Evolutionary conservation across 2,888 invertebrate genomes (phyloP).

Genomic region (Eumerus sabulonum): DNA sequence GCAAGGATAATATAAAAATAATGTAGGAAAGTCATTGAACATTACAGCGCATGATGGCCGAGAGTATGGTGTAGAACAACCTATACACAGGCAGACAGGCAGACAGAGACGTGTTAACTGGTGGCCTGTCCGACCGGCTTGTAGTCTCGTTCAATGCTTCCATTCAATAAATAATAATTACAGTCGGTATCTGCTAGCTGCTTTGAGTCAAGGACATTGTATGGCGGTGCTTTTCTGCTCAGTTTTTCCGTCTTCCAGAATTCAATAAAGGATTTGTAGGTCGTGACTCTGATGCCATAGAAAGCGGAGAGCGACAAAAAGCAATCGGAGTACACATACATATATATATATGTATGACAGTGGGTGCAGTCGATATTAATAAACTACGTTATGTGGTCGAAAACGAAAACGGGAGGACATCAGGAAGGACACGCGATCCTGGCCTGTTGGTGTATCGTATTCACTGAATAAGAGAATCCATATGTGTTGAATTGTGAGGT

Average conservation of each 20-base stretch:
- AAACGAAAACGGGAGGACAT: slow-evolving; percentile 30
- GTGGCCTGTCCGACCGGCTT: slow-evolving; percentile 7
- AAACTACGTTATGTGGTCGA: slow-evolving; percentile 19
- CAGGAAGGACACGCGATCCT: slow-evolving; percentile 8
- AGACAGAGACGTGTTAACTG: slow-evolving; percentile 21
- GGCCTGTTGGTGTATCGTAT: background rate
- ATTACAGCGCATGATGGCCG: too few species aligned
- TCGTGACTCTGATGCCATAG: slow-evolving; percentile 8
- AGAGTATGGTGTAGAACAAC: too few species aligned
- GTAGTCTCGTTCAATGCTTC: slow-evolving; percentile 20
- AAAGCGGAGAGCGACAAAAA: too few species aligned
- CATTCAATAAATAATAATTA: slow-evolving; percentile 21
- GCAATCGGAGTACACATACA: too few species aligned
- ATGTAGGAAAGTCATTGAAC: slow-evolving; percentile 1
- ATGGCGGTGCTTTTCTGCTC: background rate
- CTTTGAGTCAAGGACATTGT: slow-evolving; percentile 6
- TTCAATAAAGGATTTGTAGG: slow-evolving; percentile 9
- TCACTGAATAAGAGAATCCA: slow-evolving; percentile 22
- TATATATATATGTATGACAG: slow-evolving; percentile 8
- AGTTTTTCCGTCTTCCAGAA: background rate
- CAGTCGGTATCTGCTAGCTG: background rate
- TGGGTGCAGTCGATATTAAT: slow-evolving; percentile 39
- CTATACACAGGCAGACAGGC: background rate
- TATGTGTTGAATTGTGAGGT: slow-evolving; percentile 9
- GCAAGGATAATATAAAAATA: slow-evolving; percentile 19